Evolutionary conservation across 1,140 invertebrate species (phyloP), one percentile per base, ranked within the genome.

Genomic region (Ceratina japonica): DNA sequence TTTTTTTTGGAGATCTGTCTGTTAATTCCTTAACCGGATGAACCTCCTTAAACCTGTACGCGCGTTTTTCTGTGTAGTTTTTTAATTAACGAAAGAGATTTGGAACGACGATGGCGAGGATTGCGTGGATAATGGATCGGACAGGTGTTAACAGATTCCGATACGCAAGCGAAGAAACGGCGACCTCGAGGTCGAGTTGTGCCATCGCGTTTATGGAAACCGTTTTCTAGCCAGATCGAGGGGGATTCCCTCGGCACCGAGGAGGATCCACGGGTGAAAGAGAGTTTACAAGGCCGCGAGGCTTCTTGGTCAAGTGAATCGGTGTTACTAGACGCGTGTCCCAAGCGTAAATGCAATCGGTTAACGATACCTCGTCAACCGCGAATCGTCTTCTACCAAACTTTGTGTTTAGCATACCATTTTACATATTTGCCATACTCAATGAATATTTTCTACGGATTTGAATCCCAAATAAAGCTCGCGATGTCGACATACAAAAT

Each of bases 171-270:
- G 27, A 70, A 22, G n/a, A 22, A 70, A 15, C n/a, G 44, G 22
- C 51, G 75, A 51, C 54, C 81, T 79, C 71, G 64, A 37, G 22
- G 10, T 8, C 37, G 37, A 44, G 61, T 79, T 82, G 52, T 63
- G 24, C 73, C 81, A 80, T 56, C 71, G 68, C 68, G 52, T 80
- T 75, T 56, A 20, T 83, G 65, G 71, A 84, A 84, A 84, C 66
- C 18, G 70, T 84, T 83, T 83, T 71, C 51, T 73, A 71, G 56
- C 24, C 22, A 20, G 70, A 65, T 61, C 59, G 58, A 75, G 68
- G 77, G 64, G 71, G 78, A 84, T 72, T 72, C 59, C 65, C 59
- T 63, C 49, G 5, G 8, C 54, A n/a, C n/a, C 54, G 37, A 37
- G 15, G 61, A 56, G n/a, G 13, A 70, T 70, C 64, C 74, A 64